phyloP scores from a whole-genome alignment of 2,888 invertebrate genomes.

The Amorpha juglandis region DNA sequence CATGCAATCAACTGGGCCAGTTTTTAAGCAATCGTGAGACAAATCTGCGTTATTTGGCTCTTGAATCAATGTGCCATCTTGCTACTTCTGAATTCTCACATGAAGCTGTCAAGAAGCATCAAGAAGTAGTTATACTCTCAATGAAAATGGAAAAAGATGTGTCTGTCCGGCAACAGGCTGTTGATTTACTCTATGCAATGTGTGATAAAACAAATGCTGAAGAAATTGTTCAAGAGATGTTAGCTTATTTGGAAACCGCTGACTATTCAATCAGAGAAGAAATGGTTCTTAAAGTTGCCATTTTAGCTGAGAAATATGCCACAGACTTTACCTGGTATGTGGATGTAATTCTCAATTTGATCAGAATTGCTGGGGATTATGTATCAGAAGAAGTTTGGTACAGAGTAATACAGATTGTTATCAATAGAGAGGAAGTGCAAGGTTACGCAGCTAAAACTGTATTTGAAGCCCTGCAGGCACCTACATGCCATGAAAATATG shows the following conservation, averaged over 20 bases:
- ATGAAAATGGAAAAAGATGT: slow-evolving; percentile 99
- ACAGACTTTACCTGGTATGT: slow-evolving; percentile 99
- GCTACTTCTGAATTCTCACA: slow-evolving; percentile 99
- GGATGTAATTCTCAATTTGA: slow-evolving; percentile 99
- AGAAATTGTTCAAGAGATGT: slow-evolving; percentile 99
- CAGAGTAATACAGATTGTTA: slow-evolving; percentile 99
- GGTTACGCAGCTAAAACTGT: slow-evolving; percentile 99
- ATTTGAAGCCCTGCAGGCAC: slow-evolving; percentile 99
- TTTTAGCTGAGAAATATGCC: slow-evolving; percentile 99
- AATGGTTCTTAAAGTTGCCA: slow-evolving; percentile 99
- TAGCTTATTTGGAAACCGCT: slow-evolving; percentile 99
- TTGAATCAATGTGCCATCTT: slow-evolving; percentile 99
- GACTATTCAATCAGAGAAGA: slow-evolving; percentile 99
- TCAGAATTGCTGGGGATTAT: slow-evolving; percentile 99
- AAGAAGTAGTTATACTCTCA: slow-evolving; percentile 99
- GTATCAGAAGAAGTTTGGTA: slow-evolving; percentile 99
- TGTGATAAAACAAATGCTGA: slow-evolving; percentile 99
- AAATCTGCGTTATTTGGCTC: slow-evolving; percentile 97
- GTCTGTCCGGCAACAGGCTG: slow-evolving; percentile 98
- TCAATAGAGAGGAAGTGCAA: slow-evolving; percentile 99
- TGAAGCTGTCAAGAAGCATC: slow-evolving; percentile 99
- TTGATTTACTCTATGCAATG: slow-evolving; percentile 99
- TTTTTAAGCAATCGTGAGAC: slow-evolving; percentile 99
- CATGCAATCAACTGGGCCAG: slow-evolving; percentile 99
- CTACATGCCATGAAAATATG: slow-evolving; percentile 99